Percentiles rank a stretch among this genome's conserved stretches.
Evolutionary conservation across 2,797 vertebrate species (phyloP).

Genomic region (Aeoliscus strigatus): DNA sequence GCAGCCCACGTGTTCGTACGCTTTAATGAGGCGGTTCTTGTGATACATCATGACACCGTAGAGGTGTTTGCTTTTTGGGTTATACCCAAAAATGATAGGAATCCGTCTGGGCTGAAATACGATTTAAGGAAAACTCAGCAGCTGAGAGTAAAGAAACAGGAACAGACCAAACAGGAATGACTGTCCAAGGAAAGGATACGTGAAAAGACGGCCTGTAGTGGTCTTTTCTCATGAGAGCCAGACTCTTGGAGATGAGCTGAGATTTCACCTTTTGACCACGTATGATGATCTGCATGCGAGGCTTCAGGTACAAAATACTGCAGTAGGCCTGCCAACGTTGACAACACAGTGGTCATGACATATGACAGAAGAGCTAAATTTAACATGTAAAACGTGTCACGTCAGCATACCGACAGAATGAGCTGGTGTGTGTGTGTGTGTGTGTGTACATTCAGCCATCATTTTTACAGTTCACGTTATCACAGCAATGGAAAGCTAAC

Average conservation of each 20-base stretch:
- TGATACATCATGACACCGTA: constrained; percentile 99
- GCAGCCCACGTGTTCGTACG: constrained; percentile 90
- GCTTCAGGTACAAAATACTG: constrained; percentile 93
- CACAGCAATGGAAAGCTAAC: no score
- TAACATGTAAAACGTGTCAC: no score
- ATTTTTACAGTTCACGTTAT: no score
- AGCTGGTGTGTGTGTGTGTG: no score
- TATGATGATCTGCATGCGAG: constrained; percentile 92
- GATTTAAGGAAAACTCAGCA: constrained; percentile 70
- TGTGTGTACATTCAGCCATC: no score
- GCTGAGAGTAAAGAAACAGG: not conserved
- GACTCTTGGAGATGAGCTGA: constrained; percentile 88
- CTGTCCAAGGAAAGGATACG: constrained; percentile 78
- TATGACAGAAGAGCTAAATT: no score
- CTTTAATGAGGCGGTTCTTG: constrained; percentile 93
- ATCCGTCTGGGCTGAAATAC: constrained; percentile 69
- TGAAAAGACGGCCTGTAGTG: constrained; percentile 84
- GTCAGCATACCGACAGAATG: no score
- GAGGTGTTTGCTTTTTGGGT: constrained; percentile 92
- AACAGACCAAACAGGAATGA: not conserved
- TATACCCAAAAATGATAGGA: constrained; percentile 90
- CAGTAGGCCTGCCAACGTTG: constrained; percentile 82
- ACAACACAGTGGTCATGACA: constrained; percentile 5
- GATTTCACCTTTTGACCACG: constrained; percentile 88
- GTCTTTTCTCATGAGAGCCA: constrained; percentile 80